Base-by-base conservation (phyloP, 2,888 invertebrate genomes). In the Apocheima hispidaria region DNA sequence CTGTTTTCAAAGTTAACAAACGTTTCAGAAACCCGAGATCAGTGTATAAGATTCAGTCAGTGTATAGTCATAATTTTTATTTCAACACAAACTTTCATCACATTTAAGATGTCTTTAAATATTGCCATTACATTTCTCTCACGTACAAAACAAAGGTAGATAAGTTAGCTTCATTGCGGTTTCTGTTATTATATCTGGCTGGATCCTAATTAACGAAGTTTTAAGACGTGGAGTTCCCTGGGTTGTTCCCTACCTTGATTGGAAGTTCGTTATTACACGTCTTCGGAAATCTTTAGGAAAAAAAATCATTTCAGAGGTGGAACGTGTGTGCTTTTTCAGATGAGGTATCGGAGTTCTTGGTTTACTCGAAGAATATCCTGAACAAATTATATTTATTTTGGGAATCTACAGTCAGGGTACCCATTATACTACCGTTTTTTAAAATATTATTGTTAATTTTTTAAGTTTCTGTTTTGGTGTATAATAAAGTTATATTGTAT, bases 181-280 rank as follows among this genome's bases (percentile, higher is more conserved):
- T 60, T 65, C 41, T 61, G 54, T 65, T 60, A 58, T 56, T 58
- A 51, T 51, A 46, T 66, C 49, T 33, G 28, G 44, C 30, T 48
- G 28, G 44, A 20, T 23, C 49, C 48, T 65, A 69, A 66, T 68
- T 60, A 69, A 65, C 49, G 38, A 69, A 69, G 63, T 69, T 64
- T 57, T 40, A 26, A 56, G 57, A 55, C 55, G 38, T 54, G 50
- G 58, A 58, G 55, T 16, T 43, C 26, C 26, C n/a, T n/a, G 51
- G 63, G 14, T 43, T 14, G 59, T 63, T 65, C 12, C 20, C 18
- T 60, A 51, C 58, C 16, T 35, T 60, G 64, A 66, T 68, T 68
- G 62, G 60, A 63, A 65, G 46, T 66, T 58, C 49, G 60, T 63
- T 64, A 59, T 59, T 20, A 21, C 35, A 41, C 49, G 41, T 30